Percentiles rank a stretch among this genome's conserved stretches.
These are phyloP conservation scores for Panthera uncia DNA, from an alignment of 2,113 vertebrate genomes.

Conservation along the genomic window DNA sequence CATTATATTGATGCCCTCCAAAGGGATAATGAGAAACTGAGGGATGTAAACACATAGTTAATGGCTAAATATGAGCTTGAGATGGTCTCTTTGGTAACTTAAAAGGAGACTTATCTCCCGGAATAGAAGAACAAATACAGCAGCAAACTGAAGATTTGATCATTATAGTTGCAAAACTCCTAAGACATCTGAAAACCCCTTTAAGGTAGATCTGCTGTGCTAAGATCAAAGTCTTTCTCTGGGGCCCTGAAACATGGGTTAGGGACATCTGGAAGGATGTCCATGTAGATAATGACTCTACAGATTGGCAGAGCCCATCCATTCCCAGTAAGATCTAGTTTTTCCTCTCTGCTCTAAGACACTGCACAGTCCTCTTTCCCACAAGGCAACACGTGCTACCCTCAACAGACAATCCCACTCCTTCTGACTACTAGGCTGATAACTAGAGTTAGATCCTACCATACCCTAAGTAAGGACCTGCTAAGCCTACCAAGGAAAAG, in stretches of 20 bases:
- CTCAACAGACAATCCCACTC: not conserved
- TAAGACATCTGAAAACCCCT: not conserved
- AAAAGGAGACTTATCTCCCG: not conserved
- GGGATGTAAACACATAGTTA: not conserved
- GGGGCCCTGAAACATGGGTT: not conserved
- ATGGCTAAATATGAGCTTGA: not conserved
- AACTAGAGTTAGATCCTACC: not conserved
- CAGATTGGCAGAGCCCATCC: not conserved
- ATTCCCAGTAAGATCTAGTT: not conserved
- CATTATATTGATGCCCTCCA: not conserved
- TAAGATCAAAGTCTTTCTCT: not conserved
- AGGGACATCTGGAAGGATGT: not conserved
- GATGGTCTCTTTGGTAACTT: not conserved
- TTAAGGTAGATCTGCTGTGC: not conserved
- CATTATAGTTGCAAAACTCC: not conserved
- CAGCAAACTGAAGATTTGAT: not conserved
- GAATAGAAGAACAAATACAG: not conserved
- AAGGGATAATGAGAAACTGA: not conserved
- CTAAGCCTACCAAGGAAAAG: not conserved
- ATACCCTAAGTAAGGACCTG: not conserved
- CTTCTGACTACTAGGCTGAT: not conserved
- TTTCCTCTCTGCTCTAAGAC: not conserved
- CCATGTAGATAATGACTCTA: not conserved
- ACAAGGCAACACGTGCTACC: not conserved
- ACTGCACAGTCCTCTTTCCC: not conserved